Evolutionary conservation across 2,113 vertebrate genomes (phyloP).

Genomic region (Neopipo cinnamomea): DNA sequence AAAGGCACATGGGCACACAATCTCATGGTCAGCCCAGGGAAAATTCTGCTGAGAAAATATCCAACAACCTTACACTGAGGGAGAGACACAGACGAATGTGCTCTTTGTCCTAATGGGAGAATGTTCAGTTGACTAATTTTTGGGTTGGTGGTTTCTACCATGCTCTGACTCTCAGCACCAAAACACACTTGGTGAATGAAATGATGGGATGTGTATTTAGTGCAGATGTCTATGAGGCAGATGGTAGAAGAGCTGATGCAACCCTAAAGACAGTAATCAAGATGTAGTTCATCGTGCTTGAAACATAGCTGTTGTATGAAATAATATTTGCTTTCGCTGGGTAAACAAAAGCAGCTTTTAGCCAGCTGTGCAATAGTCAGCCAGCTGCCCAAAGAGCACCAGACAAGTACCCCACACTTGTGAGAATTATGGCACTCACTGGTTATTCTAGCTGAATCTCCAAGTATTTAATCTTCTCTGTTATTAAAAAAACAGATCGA

Average conservation of each 20-base stretch:
- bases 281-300: background rate
- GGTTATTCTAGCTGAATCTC: background rate
- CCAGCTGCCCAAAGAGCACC: background rate
- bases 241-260: background rate
- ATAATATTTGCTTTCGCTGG: background rate
- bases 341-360: background rate
- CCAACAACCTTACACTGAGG: background rate
- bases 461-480: background rate
- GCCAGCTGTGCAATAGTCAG: background rate
- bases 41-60: background rate
- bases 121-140: background rate
- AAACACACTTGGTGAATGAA: background rate
- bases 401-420: rapidly evolving
- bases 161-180: background rate
- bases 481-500: background rate
- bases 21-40: background rate
- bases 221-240: background rate
- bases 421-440: background rate
- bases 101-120: background rate
- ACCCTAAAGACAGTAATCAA: background rate
- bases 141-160: background rate
- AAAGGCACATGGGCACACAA: background rate
- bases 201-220: rapidly evolving
- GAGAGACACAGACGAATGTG: background rate
- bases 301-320: background rate